Evolutionary conservation across 2,888 invertebrate genomes (phyloP).

Genomic region (Fabriciana adippe): DNA sequence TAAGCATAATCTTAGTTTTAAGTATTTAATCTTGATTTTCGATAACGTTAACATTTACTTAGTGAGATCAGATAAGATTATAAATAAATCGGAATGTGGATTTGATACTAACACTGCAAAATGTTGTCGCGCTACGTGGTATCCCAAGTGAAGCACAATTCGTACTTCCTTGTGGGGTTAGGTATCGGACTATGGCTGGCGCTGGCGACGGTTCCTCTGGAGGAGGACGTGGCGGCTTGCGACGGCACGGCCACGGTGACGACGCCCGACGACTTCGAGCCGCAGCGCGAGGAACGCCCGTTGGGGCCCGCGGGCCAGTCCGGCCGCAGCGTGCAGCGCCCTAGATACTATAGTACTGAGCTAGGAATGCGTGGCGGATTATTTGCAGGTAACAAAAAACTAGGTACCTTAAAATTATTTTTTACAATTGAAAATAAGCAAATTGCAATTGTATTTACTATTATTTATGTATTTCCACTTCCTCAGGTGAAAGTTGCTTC

Average conservation of each 20-base stretch:
- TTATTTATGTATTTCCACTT: no score
- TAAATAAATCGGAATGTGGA: slow-evolving; percentile 11
- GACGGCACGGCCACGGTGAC: slow-evolving; percentile 9
- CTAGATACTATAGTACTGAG: slow-evolving; percentile 97
- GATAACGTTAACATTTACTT: no score
- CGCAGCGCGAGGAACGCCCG: slow-evolving; percentile 62
- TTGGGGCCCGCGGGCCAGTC: slow-evolving; percentile 51
- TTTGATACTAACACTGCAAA: slow-evolving; percentile 29
- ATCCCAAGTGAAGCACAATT: slow-evolving; percentile 80
- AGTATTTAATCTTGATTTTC: no score
- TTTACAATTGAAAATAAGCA: no score
- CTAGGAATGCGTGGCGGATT: slow-evolving; percentile 95
- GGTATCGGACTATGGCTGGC: slow-evolving; percentile 81
- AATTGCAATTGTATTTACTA: no score
- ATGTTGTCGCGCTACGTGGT: slow-evolving; percentile 74
- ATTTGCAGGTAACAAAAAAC: slow-evolving; percentile 79
- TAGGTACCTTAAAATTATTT: neutral
- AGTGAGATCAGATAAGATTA: neutral
- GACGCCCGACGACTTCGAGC: slow-evolving; percentile 64
- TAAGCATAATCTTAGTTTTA: no score
- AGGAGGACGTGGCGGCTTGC: slow-evolving; percentile 51
- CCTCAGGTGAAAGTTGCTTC: no score
- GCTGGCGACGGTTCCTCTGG: slow-evolving; percentile 74
- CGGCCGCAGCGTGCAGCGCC: slow-evolving; percentile 85
- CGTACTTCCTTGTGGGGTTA: slow-evolving; percentile 81